phyloP scores from a whole-genome alignment of 2,888 invertebrate species.

The Malacosoma neustria region DNA sequence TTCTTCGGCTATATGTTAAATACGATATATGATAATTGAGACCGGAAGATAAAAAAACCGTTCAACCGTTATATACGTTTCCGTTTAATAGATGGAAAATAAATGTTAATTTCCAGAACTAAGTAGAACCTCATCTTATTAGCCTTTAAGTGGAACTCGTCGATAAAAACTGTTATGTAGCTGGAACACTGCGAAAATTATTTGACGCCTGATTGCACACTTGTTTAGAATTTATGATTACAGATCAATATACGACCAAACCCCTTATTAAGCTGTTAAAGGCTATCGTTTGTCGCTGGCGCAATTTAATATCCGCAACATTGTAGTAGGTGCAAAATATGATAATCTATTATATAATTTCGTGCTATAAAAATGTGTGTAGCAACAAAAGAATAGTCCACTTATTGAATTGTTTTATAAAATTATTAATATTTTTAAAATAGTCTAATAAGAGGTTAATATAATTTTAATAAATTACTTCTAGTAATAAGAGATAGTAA shows the following conservation, averaged over 20 bases:
- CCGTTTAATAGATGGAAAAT: constrained; percentile 43
- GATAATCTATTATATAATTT: too few relatives aligned
- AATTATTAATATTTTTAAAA: too few relatives aligned
- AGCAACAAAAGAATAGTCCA: too few relatives aligned
- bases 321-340: constrained; percentile 2
- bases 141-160: constrained; percentile 38
- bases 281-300: constrained; percentile 11
- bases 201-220: too few relatives aligned
- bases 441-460: too few relatives aligned
- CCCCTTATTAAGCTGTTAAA: constrained; percentile 17
- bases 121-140: constrained; percentile 44
- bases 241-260: constrained; percentile 17
- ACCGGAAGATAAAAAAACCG: constrained; percentile 50
- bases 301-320: not conserved
- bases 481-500: too few relatives aligned
- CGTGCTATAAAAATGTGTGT: too few relatives aligned
- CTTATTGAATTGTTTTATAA: too few relatives aligned
- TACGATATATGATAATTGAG: constrained; percentile 35
- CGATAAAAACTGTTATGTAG: constrained; percentile 45
- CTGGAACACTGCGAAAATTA: constrained; percentile 25
- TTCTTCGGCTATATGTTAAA: constrained; percentile 20
- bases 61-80: constrained; percentile 50
- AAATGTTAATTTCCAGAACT: constrained; percentile 43
- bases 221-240: too few relatives aligned
- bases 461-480: too few relatives aligned